Conservation (phyloP, 2,888 invertebrate species). For the Brachypterus glaber region DNA sequence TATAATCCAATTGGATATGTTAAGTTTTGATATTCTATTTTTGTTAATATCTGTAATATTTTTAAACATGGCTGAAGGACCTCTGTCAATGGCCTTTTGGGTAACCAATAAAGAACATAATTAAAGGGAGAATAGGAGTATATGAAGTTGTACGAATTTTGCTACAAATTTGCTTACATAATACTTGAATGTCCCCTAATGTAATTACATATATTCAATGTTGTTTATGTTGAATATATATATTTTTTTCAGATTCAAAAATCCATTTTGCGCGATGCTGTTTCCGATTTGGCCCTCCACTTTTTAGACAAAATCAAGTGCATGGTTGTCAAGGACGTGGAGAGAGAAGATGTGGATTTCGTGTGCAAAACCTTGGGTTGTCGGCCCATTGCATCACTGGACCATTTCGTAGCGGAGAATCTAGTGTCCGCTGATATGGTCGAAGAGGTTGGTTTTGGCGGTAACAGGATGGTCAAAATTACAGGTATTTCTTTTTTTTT, state of each 20-base stretch:
- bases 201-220: background rate
- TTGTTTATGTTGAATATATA: background rate
- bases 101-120: too few relatives aligned
- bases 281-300: slow-evolving; percentile 94
- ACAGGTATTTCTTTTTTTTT: slow-evolving; percentile 30
- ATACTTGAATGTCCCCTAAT: too few relatives aligned
- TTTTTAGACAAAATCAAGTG: slow-evolving; percentile 98
- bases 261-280: slow-evolving; percentile 81
- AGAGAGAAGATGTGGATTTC: slow-evolving; percentile 96
- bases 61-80: too few relatives aligned
- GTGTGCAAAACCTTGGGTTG: slow-evolving; percentile 91
- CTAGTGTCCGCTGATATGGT: slow-evolving; percentile 87
- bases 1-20: too few relatives aligned
- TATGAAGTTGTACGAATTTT: too few relatives aligned
- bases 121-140: too few relatives aligned
- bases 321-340: slow-evolving; percentile 95
- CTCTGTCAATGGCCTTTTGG: too few relatives aligned
- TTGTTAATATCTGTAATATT: too few relatives aligned
- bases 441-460: slow-evolving; percentile 85
- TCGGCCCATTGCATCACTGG: slow-evolving; percentile 95
- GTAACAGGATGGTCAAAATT: slow-evolving; percentile 78
- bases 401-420: slow-evolving; percentile 91
- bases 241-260: slow-evolving; percentile 45
- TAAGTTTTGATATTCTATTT: too few relatives aligned
- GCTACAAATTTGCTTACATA: too few relatives aligned